Conservation (phyloP, 1,140 invertebrate species). For the Drosophila gunungcola region DNA sequence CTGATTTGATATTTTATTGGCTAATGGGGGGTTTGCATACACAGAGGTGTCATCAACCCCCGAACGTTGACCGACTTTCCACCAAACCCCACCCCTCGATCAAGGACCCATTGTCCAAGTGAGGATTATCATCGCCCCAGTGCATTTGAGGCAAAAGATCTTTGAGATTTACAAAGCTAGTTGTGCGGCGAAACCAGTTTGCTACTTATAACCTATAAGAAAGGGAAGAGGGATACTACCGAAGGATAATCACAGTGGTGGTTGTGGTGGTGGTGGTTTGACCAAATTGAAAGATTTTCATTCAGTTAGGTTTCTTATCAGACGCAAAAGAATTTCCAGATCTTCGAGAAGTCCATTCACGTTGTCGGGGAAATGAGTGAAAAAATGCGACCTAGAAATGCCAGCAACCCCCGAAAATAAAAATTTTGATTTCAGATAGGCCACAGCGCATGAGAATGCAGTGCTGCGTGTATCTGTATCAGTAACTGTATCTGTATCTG, state of each 20-base stretch:
- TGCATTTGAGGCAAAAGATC: slow-evolving; percentile 12
- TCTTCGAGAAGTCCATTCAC: slow-evolving; percentile 31
- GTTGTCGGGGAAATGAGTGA: slow-evolving; percentile 19
- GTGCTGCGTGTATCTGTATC: slow-evolving; percentile 47
- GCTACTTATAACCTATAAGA: slow-evolving; percentile 24
- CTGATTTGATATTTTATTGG: slow-evolving; percentile 71
- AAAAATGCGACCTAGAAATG: slow-evolving; percentile 34
- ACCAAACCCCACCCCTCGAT: not conserved
- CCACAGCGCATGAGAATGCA: slow-evolving; percentile 31
- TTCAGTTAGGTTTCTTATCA: slow-evolving; percentile 43
- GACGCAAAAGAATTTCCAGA: slow-evolving; percentile 41
- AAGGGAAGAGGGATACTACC: not conserved
- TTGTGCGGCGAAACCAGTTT: slow-evolving; percentile 37
- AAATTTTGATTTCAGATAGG: slow-evolving; percentile 59
- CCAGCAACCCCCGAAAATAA: slow-evolving; percentile 27
- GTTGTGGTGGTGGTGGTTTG: slow-evolving; percentile 12
- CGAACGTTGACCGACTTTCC: slow-evolving; percentile 39
- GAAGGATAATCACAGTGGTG: not conserved
- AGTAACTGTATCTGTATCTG: slow-evolving; percentile 55
- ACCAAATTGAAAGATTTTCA: slow-evolving; percentile 15
- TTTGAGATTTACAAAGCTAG: slow-evolving; percentile 9
- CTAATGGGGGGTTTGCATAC: slow-evolving; percentile 31
- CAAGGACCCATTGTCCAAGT: slow-evolving; percentile 19
- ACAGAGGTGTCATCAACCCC: slow-evolving; percentile 56
- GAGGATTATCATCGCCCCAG: slow-evolving; percentile 30